Conservation (phyloP, 2,797 vertebrate genomes). For the Phataginus tetradactyla region DNA sequence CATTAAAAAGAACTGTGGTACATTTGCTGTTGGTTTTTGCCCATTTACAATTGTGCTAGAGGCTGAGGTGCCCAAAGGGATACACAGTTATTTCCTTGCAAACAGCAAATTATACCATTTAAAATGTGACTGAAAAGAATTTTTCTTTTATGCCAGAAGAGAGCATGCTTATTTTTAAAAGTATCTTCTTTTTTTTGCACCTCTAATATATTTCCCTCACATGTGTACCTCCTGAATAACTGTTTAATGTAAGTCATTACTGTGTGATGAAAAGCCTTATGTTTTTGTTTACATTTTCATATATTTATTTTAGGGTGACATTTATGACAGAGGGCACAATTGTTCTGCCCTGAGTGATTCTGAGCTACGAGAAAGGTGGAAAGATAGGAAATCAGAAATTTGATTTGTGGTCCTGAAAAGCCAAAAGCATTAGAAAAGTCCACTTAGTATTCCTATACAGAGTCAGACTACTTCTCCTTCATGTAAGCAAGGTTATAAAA, state of each 20-base stretch:
- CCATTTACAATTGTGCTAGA: neutral
- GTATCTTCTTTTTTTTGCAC: neutral
- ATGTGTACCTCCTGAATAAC: neutral
- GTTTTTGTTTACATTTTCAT: conserved; percentile 37
- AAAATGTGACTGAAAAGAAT: neutral
- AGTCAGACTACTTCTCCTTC: conserved; percentile 54
- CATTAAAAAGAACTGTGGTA: neutral
- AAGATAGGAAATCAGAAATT: conserved; percentile 20
- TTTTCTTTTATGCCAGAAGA: conserved; percentile 1
- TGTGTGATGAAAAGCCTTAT: neutral
- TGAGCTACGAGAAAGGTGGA: conserved; percentile 5
- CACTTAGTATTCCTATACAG: neutral
- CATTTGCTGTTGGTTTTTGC: conserved; percentile 32
- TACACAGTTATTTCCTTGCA: conserved; percentile 18
- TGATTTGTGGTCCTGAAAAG: conserved; percentile 41
- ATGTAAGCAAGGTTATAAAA: conserved; percentile 70
- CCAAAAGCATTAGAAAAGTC: conserved; percentile 39
- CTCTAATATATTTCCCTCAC: neutral
- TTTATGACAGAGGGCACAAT: neutral
- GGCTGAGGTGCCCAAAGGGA: neutral
- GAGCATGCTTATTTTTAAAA: neutral
- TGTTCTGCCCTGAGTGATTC: neutral
- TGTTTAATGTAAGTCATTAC: conserved; percentile 50
- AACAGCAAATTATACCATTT: neutral
- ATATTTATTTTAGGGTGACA: conserved; percentile 37